Percentiles rank a stretch among this genome's conserved stretches.
Conservation (phyloP, 2,797 vertebrate genomes). For the Anableps anableps region DNA sequence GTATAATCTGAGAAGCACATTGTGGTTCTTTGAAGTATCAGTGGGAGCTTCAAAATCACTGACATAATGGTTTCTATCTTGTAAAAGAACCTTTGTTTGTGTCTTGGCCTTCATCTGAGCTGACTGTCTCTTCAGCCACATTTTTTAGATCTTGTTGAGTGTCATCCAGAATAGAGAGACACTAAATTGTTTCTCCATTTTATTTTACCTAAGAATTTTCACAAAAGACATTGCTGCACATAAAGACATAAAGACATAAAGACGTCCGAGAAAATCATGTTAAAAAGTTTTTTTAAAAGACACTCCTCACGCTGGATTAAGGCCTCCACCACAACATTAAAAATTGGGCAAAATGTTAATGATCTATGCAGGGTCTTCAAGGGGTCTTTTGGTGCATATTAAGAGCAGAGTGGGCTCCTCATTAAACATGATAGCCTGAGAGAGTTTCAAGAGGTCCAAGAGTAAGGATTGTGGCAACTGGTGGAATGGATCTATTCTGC, state of each 20-base stretch:
- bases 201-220: background rate
- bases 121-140: background rate
- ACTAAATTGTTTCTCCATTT: background rate
- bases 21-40: background rate
- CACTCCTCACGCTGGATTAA: background rate
- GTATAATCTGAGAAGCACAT: conserved; percentile 1
- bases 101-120: background rate
- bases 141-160: background rate
- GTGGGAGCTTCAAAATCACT: background rate
- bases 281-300: background rate
- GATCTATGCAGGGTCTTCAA: background rate
- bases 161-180: background rate
- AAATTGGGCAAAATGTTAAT: background rate
- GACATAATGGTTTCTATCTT: background rate
- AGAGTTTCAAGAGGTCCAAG: background rate
- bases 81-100: background rate
- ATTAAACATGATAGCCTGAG: background rate
- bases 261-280: background rate
- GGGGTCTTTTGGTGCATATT: background rate
- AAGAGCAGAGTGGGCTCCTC: background rate
- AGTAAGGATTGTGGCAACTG: background rate
- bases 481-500: background rate
- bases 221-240: background rate
- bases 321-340: background rate
- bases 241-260: background rate